These are phyloP conservation scores for Drosophila picticornis DNA, from an alignment of 2,888 invertebrate species.

Conservation along the genomic window DNA sequence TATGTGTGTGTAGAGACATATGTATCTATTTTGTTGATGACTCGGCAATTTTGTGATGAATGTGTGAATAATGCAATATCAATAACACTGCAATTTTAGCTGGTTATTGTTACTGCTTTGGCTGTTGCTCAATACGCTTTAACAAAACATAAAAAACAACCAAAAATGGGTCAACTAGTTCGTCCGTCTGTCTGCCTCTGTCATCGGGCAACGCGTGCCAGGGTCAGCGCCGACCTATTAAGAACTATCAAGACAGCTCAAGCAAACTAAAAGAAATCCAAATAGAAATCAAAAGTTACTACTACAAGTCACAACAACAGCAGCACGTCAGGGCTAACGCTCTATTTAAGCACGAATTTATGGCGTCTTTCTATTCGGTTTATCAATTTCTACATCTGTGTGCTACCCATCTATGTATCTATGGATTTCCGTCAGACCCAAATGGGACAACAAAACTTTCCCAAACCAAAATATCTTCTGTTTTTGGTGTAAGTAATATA, in stretches of 20 bases:
- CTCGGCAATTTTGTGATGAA: constrained; percentile 23
- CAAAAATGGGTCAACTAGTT: constrained; percentile 25
- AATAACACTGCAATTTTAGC: constrained; percentile 63
- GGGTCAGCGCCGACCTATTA: constrained; percentile 30
- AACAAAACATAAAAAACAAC: background rate
- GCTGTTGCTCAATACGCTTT: constrained; percentile 47
- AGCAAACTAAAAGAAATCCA: constrained; percentile 44
- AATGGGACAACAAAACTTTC: constrained; percentile 37
- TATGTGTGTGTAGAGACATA: background rate
- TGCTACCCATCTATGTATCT: constrained; percentile 21
- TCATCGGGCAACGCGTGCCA: constrained; percentile 15
- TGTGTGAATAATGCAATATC: constrained; percentile 65
- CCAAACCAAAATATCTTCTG: background rate
- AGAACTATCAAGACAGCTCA: constrained; percentile 54
- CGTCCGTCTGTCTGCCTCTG: constrained; percentile 5
- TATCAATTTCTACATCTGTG: constrained; percentile 10
- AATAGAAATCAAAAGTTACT: constrained; percentile 59
- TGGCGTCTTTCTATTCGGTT: constrained; percentile 22
- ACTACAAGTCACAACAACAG: constrained; percentile 10
- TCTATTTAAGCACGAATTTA: constrained; percentile 46
- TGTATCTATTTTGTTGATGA: constrained; percentile 29
- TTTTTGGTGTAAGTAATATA: constrained; percentile 10
- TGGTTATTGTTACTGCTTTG: constrained; percentile 30
- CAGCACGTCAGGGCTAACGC: constrained; percentile 43
- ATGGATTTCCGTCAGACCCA: constrained; percentile 37